Evolutionary conservation across 2,797 vertebrate genomes (phyloP), one percentile per base, ranked within the genome.

Genomic region (Rhabdomys pumilio): DNA sequence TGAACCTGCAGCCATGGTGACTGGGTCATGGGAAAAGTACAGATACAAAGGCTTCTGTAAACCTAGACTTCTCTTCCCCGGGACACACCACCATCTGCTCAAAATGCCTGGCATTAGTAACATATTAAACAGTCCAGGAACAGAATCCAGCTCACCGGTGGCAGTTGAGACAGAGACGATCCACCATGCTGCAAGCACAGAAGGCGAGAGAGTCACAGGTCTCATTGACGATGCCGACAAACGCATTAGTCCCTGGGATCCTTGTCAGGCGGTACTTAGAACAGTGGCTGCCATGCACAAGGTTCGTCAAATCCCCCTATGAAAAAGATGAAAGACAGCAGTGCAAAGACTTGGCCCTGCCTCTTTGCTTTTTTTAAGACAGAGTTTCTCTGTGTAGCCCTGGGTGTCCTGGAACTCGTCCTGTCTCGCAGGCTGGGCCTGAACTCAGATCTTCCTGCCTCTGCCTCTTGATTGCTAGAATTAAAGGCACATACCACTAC

Each of bases 101-200:
- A 31, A 61, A 59, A 89, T 38, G 57, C 34, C 41, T 85, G 44
- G 76, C 53, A 76, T 41, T 12, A 4, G 57, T 63, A 80, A 91
- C 44, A 84, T 26, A 81, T 24, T 82, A 12, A 81, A 53, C 19
- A 75, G 81, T 2, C 2, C 9, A 55, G 59, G 80, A 93, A 89
- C 50, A 89, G 75, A 93, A 11, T 15, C 29, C 3, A 34, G 50
- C 55, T 47, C 73, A 99, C 99, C 99, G 99, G 99, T 99, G 99
- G 98, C 99, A 99, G 99, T 99, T 99, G 97, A 99, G 99, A 96
- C 99, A 99, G 91, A 99, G 99, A 1, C 99, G 99, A 98, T 99
- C 99, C 89, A 99, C 99, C 67, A 99, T 99, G 97, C 99, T 99
- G 97, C 99, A 99, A 83, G 99, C 99, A 2, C 99, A 99, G 99